Evolutionary conservation across 1,140 invertebrate species (phyloP), one percentile per base, ranked within the genome.

Genomic region (Helicoverpa zea): DNA sequence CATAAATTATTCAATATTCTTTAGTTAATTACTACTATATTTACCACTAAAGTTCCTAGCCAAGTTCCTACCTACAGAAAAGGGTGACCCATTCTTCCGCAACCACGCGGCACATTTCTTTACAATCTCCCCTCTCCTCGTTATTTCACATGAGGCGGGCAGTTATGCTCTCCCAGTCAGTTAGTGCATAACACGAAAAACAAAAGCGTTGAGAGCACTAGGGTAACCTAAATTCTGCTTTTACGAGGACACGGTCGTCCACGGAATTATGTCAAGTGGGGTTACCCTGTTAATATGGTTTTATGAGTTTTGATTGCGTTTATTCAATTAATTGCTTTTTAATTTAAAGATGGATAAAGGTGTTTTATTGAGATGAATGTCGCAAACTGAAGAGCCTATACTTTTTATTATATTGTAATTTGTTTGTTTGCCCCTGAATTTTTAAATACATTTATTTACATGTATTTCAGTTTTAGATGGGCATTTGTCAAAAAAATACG

Each of bases 181-280:
- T 43, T 75, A 9, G 16, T 16, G 51, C 73, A n/a, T 61, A 75
- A 59, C 56, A 75, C 73, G 12, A 49, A 43, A 75, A 75, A 75
- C 73, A 75, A 75, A 75, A 59, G 58, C 12, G 30, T 49, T 35
- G 35, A 61, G 73, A 61, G 73, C 56, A 75, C 73, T 61, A 75
- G 35, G 16, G 43, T 75, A 75, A 75, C 73, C 73, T 75, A 63
- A 75, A 75, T 75, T 23, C 56, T 12, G 18, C 1, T 52, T 5
- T 14, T 29, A 51, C 58, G 56, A 75, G 73, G 73, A 75, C 58
- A 75, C 43, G 35, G 35, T 16, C 29, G 63, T 66, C 52, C 29
- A 16, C 11, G 54, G 12, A 75, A 61, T 51, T 61, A 63, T 75
- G 73, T 75, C 73, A 75, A 75, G 73, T 63, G 29, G 56, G 56